Evolutionary conservation across 1,140 invertebrate species (phyloP).

Genomic region (Latrodectus geometricus): DNA sequence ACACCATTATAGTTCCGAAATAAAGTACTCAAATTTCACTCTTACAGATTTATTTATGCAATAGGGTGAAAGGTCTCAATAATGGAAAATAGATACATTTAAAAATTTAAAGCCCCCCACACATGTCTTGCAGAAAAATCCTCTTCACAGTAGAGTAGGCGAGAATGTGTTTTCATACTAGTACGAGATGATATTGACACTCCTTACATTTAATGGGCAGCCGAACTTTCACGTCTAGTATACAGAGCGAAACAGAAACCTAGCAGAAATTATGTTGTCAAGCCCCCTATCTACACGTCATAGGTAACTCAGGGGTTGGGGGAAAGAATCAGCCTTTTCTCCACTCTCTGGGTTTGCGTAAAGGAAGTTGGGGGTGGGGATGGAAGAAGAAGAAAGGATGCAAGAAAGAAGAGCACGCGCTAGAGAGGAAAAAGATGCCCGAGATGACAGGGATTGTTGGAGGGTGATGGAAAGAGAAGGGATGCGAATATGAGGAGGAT

Average conservation of each 20-base stretch:
- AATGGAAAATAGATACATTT: slow-evolving; percentile 26
- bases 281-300: slow-evolving; percentile 58
- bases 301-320: slow-evolving; percentile 1
- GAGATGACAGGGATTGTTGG: slow-evolving; percentile 60
- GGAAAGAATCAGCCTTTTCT: background rate
- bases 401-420: slow-evolving; percentile 28
- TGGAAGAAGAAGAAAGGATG: slow-evolving; percentile 13
- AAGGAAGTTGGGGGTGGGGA: background rate
- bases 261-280: slow-evolving; percentile 58
- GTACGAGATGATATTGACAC: slow-evolving; percentile 35
- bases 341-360: background rate
- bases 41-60: background rate
- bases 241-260: slow-evolving; percentile 49
- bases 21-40: no score
- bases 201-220: slow-evolving; percentile 36
- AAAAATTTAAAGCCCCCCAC: slow-evolving; percentile 4
- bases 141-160: background rate
- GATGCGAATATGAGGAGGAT: slow-evolving; percentile 61
- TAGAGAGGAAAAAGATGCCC: slow-evolving; percentile 36
- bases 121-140: background rate
- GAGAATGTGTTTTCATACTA: slow-evolving; percentile 14
- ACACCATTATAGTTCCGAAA: no score
- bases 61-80: background rate
- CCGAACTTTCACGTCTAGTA: slow-evolving; percentile 24
- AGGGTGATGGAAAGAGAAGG: slow-evolving; percentile 52